Evolutionary conservation across 1,140 invertebrate genomes (phyloP), one percentile per base, ranked within the genome.

Genomic region (Paraescarpia echinospica): DNA sequence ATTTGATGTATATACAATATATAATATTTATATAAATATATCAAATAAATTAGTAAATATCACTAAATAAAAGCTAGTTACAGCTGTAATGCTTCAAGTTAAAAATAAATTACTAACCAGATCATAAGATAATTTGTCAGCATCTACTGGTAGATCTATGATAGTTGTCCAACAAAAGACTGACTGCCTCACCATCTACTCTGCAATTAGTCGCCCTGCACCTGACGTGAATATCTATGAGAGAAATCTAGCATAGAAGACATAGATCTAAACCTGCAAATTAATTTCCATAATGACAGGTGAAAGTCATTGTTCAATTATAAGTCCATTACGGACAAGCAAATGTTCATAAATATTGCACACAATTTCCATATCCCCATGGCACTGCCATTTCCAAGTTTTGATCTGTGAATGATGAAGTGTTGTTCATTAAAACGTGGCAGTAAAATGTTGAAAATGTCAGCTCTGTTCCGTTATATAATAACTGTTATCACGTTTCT

Each of bases 201-300:
- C 12, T 77, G 12, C 59, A 6, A 77, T 77, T 77, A 77, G 59
- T 77, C 59, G 27, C 12, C 27, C 59, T 2, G 59, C 59, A 77
- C 59, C 59, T 77, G 59, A 77, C 27, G 9, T 77, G 59, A 77
- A 77, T 77, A 77, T 77, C 59, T 77, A 77, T 77, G 59, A 77
- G 59, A 18, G 59, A 77, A 31, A 77, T 77, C 59, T 77, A 77
- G 59, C 59, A 77, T 27, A 77, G 59, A 77, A 77, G 22, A 77
- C 8, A 27, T 77, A 77, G 59, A 77, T 77, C 59, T 27, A 77
- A 77, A 77, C 59, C 4, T 77, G 59, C 59, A 77, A 77, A 77
- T 77, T 77, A 77, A 77, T 77, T 77, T 77, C 59, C 59, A 77
- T 77, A 77, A 77, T 77, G 59, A 77, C 59, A 77, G 59, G 59